Percentiles rank a stretch among this genome's conserved stretches.
These are phyloP conservation scores for Edolisoma coerulescens DNA, from an alignment of 2,113 vertebrate species.

Conservation along the genomic window DNA sequence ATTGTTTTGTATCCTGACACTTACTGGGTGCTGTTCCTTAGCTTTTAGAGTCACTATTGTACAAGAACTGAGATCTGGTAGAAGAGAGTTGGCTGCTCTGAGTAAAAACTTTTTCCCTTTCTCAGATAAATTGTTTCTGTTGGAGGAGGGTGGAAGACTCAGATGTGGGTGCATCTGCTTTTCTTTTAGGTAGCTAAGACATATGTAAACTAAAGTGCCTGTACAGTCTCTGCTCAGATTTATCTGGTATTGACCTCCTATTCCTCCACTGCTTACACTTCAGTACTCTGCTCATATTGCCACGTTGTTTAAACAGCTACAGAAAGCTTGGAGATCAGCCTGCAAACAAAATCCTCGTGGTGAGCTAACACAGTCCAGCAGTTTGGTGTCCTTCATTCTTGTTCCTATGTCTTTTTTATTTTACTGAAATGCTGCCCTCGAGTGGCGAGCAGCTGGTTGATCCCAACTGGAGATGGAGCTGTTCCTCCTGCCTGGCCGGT, in stretches of 20 bases:
- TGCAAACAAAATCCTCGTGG: neutral
- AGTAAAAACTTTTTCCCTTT: neutral
- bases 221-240: neutral
- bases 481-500: neutral
- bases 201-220: neutral
- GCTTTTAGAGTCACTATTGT: neutral
- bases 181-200: neutral
- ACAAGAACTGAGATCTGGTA: neutral
- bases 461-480: rapidly evolving
- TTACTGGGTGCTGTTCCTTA: neutral
- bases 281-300: neutral
- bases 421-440: constrained; percentile 41
- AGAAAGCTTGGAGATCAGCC: neutral
- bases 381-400: neutral
- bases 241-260: neutral
- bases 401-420: neutral
- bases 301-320: neutral
- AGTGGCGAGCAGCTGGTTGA: neutral
- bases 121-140: neutral
- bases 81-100: neutral
- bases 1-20: neutral
- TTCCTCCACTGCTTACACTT: neutral
- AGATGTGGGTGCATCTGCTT: neutral
- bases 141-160: neutral
- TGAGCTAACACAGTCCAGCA: neutral